Base-by-base conservation (phyloP, 2,888 invertebrate species). In the Clivina fossor region DNA sequence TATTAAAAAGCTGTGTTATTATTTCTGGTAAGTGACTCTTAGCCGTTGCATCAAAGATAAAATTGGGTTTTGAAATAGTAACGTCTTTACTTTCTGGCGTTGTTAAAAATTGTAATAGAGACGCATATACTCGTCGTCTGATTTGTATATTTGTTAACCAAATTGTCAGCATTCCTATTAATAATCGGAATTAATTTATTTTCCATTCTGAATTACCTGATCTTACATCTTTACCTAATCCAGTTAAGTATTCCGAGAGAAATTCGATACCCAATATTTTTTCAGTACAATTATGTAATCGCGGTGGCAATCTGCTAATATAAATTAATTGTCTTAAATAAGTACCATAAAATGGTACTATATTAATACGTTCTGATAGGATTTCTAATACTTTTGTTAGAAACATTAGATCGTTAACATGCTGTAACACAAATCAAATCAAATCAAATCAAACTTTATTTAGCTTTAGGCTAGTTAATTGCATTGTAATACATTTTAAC, bases 21-120 rank as follows among this genome's bases (percentile, higher is more conserved):
- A 67, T 68, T 32, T 66, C 57, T 4, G 75, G 69, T 4, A 77
- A 63, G 33, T 60, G 59, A n/a, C 76, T 75, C 7, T 60, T 63
- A 53, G 69, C 69, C 11, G 71, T 62, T 4, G 69, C 68, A 16
- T 61, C 26, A n/a, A 16, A 26, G 3, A 43, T 33, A 11, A 35
- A 44, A n/a, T n/a, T 11, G 13, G 44, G 24, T 43, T 33, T 44
- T 5, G 37, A 16, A 19, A 24, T 26, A 15, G 24, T 13, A 20
- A 37, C 16, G 18, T 40, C 22, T 16, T 7, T 40, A 16, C 16
- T 5, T 9, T 16, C 11, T 40, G 19, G 4, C 22, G 33, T 15
- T 33, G 33, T 44, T 35, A 53, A 37, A 19, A 53, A 26, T 11
- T 37, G 13, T 11, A 19, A 18, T 30, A 53, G 15, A n/a, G 53